Evolutionary conservation across 2,797 vertebrate species (phyloP).

Genomic region (Anguilla megastoma): DNA sequence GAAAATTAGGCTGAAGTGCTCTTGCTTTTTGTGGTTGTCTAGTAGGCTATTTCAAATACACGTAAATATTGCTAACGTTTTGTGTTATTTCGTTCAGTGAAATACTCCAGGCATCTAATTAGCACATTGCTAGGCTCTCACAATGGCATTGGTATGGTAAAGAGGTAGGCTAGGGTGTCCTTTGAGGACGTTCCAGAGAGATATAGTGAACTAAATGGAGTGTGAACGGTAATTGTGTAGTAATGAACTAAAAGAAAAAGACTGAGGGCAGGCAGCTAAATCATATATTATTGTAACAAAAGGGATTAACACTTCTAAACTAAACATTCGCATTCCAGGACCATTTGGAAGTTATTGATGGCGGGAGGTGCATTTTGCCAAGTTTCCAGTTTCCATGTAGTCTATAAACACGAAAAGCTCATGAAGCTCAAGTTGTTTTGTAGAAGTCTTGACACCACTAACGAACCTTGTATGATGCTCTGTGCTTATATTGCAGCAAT

Average conservation of each 20-base stretch:
- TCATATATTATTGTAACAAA: constrained; percentile 97
- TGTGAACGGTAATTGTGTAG: constrained; percentile 99
- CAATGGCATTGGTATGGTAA: constrained; percentile 89
- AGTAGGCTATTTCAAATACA: constrained; percentile 11
- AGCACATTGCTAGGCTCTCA: constrained; percentile 86
- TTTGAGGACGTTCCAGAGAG: constrained; percentile 79
- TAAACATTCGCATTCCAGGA: constrained; percentile 91
- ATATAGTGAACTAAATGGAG: constrained; percentile 98
- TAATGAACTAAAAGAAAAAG: constrained; percentile 99
- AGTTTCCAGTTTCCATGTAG: constrained; percentile 85
- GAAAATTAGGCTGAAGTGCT: not conserved
- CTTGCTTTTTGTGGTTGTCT: too few relatives aligned
- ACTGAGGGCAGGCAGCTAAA: constrained; percentile 94
- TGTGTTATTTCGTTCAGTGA: constrained; percentile 65
- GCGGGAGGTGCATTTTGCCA: constrained; percentile 72
- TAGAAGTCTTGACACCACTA: constrained; percentile 78
- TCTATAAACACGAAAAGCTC: constrained; percentile 94
- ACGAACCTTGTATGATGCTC: constrained; percentile 63
- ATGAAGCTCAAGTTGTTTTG: constrained; percentile 90
- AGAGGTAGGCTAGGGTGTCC: constrained; percentile 76
- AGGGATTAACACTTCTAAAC: constrained; percentile 98
- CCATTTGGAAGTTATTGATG: constrained; percentile 86
- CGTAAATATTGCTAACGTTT: constrained; percentile 48
- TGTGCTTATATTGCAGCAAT: constrained; percentile 6
- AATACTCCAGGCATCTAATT: constrained; percentile 94